Conservation (phyloP, 2,797 vertebrate genomes). For the Streptopelia turtur region DNA sequence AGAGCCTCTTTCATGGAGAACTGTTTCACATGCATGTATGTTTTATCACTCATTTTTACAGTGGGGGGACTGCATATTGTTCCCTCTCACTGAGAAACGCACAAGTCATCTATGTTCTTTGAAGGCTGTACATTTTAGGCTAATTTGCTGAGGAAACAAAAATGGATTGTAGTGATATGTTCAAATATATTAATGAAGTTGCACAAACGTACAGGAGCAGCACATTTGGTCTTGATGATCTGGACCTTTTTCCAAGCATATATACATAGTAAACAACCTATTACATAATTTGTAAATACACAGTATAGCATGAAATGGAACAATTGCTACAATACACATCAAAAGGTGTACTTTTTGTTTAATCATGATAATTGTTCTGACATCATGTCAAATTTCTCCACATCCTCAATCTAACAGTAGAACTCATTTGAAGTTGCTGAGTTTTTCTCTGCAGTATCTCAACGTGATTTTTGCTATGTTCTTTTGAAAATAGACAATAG, state of each 20-base stretch:
- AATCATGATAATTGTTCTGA: not conserved
- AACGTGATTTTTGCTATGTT: not conserved
- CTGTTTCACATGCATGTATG: not conserved
- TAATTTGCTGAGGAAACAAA: not conserved
- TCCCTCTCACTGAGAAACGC: accelerated
- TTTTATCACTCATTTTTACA: not conserved
- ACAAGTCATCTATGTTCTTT: not conserved
- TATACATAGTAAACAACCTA: not conserved
- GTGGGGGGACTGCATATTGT: not conserved
- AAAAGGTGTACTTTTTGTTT: not conserved
- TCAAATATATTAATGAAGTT: not conserved
- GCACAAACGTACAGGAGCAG: not conserved
- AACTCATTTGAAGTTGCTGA: not conserved
- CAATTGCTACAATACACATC: not conserved
- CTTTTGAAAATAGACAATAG: not conserved
- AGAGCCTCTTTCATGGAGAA: not conserved
- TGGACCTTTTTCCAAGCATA: not conserved
- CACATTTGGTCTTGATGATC: not conserved
- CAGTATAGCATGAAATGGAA: not conserved
- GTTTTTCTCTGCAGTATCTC: not conserved
- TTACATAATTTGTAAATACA: not conserved
- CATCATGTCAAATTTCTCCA: not conserved
- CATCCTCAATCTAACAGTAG: not conserved
- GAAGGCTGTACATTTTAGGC: not conserved
- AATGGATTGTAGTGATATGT: not conserved